Base-by-base conservation (phyloP, 2,888 invertebrate species). In the Ceratothoa steindachneri region DNA sequence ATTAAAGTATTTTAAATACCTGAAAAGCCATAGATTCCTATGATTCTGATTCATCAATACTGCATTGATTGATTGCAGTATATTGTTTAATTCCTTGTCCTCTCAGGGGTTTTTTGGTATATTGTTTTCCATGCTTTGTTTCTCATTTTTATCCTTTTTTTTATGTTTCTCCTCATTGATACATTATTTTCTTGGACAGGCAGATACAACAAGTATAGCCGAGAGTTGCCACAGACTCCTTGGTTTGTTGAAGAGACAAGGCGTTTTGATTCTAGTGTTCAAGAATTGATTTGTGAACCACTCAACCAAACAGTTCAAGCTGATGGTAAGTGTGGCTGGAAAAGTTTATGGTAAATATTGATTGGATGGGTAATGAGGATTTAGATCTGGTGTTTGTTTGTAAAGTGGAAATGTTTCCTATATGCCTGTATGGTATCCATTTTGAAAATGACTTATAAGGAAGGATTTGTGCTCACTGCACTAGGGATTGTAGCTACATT, bases 221-320 rank as follows among this genome's bases (percentile, higher is more conserved):
- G 97, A 67, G 86, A 88, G 80, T 85, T 99, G 30, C 92, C 95
- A 69, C 98, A 99, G 86, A 95, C 96, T 0, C 97, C 97, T 0
- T 98, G 97, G 97, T 84, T 95, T 71, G 86, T 95, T 71, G 89
- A 91, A 81, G 93, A 95, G 0, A 88, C 89, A 78, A 87, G 92
- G 70, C 89, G 91, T 81, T 89, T 92, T 87, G 90, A 91, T 80
- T 89, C 90, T n/a, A 96, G 96, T 0, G 92, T 97, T 0, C 93
- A 96, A 84, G 97, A 97, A 85, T 87, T 93, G 76, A 90, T 97
- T 77, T 90, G 90, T 82, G 87, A 87, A 71, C 87, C 87, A 7
- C 85, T 96, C 22, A 86, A 88, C 0, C 85, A 88, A 24, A 83
- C 87, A 28, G 89, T 90, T 80, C 86, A 84, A 85, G 88, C 87